Base-by-base conservation (phyloP, 2,113 vertebrate species). In the Tylochromis polylepis region DNA sequence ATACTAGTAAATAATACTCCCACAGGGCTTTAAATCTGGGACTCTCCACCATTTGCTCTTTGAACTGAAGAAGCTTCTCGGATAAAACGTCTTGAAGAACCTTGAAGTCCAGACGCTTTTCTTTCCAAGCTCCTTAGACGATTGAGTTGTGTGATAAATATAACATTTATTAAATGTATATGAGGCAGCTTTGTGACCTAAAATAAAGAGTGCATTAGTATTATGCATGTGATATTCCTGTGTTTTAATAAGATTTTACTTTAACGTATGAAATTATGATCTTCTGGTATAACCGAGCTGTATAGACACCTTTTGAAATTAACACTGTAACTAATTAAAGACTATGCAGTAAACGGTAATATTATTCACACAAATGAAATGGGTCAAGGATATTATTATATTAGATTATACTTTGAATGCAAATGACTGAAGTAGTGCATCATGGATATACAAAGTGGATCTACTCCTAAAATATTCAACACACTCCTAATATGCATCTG, bases 291-390 rank as follows among this genome's bases (percentile, higher is more conserved):
- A 34, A 34, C 29, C 0, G 5, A 62, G 29, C 16, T 62, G 29
- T 62, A 11, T 62, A 11, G 16, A 20, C 34, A 3, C 31, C 0
- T 62, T 62, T 62, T 0, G 29, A 34, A 36, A 34, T 62, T 34
- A 34, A 62, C 59, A 3, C 16, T 34, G 29, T 34, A 62, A 62
- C 59, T 34, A 36, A 1, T 62, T 34, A 36, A 62, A 20, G 29
- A 36, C 20, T 12, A 41, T 41, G 11, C 38, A 12, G 31, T 36
- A n/a, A 62, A 65, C n/a, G 20, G 18, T 36, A 36, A 65, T 62
- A 62, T 62, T 62, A 60, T 60, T 6, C 29, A 62, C 29, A 62
- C 59, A 62, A 34, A 60, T 60, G 20, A 36, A 62, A 11, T 0
- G 10, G 10, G 31, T 36, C 31, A n/a, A 36, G 59, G 31, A 62